Percentiles rank a stretch among this genome's conserved stretches.
These are phyloP conservation scores for Bergia sp. DNA, from an alignment of 92 coral and sea anemone species.

Conservation along the genomic window DNA sequence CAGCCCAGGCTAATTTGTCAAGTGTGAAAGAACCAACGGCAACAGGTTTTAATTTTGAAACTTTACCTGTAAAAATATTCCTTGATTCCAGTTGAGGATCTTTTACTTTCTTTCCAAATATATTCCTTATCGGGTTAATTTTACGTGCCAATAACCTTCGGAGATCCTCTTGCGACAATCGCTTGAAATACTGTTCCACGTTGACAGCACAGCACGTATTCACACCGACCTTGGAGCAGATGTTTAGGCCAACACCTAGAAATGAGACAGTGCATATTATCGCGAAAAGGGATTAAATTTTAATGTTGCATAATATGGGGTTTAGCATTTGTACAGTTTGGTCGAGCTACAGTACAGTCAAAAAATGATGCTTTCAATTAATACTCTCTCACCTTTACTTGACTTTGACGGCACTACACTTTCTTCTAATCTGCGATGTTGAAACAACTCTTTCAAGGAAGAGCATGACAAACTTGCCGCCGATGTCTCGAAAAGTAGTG, in stretches of 20 bases:
- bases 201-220: conserved; percentile 2
- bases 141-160: background rate
- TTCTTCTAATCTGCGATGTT: conserved; percentile 4
- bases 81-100: background rate
- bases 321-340: no score
- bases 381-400: background rate
- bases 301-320: background rate
- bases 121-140: background rate
- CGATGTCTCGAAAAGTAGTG: background rate
- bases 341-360: no score
- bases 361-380: no score
- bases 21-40: no score
- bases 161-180: background rate
- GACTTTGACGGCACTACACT: conserved; percentile 5
- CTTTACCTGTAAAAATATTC: conserved; percentile 21
- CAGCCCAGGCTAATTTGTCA: no score
- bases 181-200: background rate
- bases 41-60: no score
- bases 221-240: background rate
- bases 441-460: background rate
- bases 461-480: background rate
- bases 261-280: background rate
- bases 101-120: background rate
- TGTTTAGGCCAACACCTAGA: background rate
- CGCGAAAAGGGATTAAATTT: background rate